phyloP scores from a whole-genome alignment of 2,888 invertebrate genomes.

The Tiliacea aurago region DNA sequence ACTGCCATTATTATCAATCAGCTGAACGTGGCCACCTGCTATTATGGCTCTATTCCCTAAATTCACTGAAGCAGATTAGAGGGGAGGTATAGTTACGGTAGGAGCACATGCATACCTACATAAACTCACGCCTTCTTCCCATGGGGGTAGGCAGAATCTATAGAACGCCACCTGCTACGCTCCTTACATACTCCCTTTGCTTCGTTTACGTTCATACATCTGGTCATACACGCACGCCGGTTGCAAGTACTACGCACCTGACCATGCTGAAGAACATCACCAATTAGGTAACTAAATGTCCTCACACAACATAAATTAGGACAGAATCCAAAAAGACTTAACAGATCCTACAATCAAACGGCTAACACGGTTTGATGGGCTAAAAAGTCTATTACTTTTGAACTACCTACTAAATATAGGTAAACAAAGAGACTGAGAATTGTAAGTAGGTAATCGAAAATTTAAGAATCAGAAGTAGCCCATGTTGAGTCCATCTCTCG shows the following conservation, averaged over 20 bases:
- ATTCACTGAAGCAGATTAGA: conserved; percentile 15
- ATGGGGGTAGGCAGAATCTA: too few relatives aligned
- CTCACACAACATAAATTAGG: neutral
- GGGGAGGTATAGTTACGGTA: neutral
- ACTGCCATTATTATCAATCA: conserved; percentile 49
- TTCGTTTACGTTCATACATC: too few relatives aligned
- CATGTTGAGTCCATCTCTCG: conserved; percentile 29
- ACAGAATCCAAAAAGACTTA: neutral
- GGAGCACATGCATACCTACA: neutral
- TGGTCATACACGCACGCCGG: too few relatives aligned
- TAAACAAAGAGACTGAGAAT: neutral
- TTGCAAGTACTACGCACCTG: too few relatives aligned
- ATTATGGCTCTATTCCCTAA: conserved; percentile 1
- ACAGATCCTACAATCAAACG: neutral
- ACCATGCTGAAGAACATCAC: too few relatives aligned
- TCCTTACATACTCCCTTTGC: too few relatives aligned
- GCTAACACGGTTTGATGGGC: neutral
- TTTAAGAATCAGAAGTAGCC: conserved; percentile 12
- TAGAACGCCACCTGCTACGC: too few relatives aligned
- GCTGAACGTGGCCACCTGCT: conserved; percentile 27
- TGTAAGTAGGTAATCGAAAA: conserved; percentile 9
- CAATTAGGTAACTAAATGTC: too few relatives aligned
- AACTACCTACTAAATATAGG: neutral
- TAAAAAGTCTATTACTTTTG: neutral
- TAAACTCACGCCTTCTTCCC: too few relatives aligned